Conservation (phyloP, 2,888 invertebrate species). For the Teleogryllus oceanicus region DNA sequence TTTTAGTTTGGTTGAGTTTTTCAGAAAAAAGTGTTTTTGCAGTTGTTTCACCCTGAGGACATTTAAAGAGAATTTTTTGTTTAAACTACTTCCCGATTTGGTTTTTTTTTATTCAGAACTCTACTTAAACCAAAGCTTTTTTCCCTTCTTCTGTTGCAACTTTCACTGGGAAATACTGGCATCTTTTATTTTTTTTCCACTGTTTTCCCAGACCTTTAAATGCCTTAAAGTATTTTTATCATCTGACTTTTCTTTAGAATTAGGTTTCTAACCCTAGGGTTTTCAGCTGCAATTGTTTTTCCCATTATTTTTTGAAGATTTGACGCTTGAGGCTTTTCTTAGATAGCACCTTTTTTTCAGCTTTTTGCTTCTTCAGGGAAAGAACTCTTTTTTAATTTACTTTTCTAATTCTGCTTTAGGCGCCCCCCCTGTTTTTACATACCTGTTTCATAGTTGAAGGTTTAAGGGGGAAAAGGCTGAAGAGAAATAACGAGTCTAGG, state of each 20-base stretch:
- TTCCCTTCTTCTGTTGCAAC: slow-evolving; percentile 20
- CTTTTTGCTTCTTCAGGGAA: not conserved
- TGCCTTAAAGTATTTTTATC: not conserved
- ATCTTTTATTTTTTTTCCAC: slow-evolving; percentile 24
- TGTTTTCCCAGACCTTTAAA: slow-evolving; percentile 22
- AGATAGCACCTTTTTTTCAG: slow-evolving; percentile 37
- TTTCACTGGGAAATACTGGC: slow-evolving; percentile 22
- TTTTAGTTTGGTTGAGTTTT: too few relatives aligned
- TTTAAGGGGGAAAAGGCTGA: too few relatives aligned
- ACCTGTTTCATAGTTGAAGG: too few relatives aligned
- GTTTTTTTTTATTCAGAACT: too few relatives aligned
- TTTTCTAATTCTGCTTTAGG: too few relatives aligned
- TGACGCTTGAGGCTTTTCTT: slow-evolving; percentile 12
- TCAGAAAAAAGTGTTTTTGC: too few relatives aligned
- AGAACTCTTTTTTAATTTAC: not conserved
- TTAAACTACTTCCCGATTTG: slow-evolving; percentile 19
- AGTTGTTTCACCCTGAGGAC: too few relatives aligned
- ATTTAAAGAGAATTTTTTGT: not conserved
- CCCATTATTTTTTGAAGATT: slow-evolving; percentile 42
- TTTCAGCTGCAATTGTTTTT: slow-evolving; percentile 40
- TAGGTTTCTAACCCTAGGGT: not conserved
- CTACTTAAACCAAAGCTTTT: not conserved
- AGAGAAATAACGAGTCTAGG: too few relatives aligned
- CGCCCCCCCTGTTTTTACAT: too few relatives aligned
- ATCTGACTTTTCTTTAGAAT: slow-evolving; percentile 8